Percentiles rank a stretch among this genome's conserved stretches.
phyloP scores from a whole-genome alignment of 2,888 invertebrate genomes.

The Agapostemon virescens region DNA sequence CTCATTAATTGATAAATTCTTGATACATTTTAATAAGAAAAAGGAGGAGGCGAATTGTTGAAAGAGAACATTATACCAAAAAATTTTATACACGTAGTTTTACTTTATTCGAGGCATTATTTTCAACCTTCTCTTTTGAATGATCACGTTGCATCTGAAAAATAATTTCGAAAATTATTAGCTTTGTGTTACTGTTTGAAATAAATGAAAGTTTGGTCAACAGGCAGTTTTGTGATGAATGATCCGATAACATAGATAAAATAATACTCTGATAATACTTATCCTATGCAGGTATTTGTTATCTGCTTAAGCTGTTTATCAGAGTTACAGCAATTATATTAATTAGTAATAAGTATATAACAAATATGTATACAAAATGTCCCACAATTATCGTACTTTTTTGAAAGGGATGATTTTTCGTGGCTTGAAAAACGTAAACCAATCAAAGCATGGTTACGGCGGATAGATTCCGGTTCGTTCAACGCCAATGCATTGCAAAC shows the following conservation, averaged over 20 bases:
- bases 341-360: not conserved
- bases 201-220: too few relatives aligned
- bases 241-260: not conserved
- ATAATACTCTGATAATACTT: constrained; percentile 5
- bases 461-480: too few relatives aligned
- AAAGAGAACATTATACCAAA: too few relatives aligned
- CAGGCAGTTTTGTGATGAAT: not conserved
- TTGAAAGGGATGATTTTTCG: too few relatives aligned
- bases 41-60: not conserved
- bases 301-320: not conserved
- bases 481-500: too few relatives aligned
- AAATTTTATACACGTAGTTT: too few relatives aligned
- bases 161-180: not conserved
- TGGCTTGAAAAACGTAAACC: too few relatives aligned
- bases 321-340: not conserved
- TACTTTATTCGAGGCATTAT: not conserved
- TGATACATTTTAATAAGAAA: not conserved
- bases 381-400: too few relatives aligned
- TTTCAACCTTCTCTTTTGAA: not conserved
- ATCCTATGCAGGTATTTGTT: not conserved
- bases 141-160: not conserved
- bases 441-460: too few relatives aligned
- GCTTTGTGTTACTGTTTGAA: not conserved
- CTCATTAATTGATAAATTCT: not conserved
- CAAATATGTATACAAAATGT: not conserved